Conservation (phyloP, 1,140 invertebrate genomes). For the Paramacrobiotus metropolitanus region DNA sequence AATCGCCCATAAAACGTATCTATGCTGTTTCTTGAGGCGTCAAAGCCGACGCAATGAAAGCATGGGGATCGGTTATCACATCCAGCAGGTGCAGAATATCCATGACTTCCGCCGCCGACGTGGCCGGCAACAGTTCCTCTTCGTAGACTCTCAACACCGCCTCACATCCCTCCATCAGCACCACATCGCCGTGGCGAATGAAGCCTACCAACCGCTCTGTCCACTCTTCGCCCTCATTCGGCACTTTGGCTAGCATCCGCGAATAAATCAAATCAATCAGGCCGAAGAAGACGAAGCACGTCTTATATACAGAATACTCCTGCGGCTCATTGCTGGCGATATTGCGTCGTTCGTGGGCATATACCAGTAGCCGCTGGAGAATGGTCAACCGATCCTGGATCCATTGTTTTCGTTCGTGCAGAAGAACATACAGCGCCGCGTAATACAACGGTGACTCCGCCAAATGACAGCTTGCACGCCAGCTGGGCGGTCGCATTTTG, state of each 20-base stretch:
- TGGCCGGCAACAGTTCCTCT: conserved; percentile 65
- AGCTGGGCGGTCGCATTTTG: conserved; percentile 1
- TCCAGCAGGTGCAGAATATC: conserved; percentile 34
- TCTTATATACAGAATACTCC: conserved; percentile 60
- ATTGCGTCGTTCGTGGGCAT: conserved; percentile 42
- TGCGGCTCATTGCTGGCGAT: conserved; percentile 20
- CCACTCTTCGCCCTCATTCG: conserved; percentile 52
- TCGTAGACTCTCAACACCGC: conserved; percentile 42
- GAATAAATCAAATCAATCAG: conserved; percentile 49
- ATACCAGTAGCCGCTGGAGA: conserved; percentile 46
- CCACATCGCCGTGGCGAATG: conserved; percentile 75
- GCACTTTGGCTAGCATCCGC: conserved; percentile 34
- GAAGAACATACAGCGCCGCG: conserved; percentile 45
- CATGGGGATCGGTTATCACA: not conserved
- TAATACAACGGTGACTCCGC: conserved; percentile 71
- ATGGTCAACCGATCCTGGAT: conserved; percentile 35
- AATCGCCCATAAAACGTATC: too few species aligned
- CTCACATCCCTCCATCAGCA: conserved; percentile 60
- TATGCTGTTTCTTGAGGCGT: too few species aligned
- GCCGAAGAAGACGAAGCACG: conserved; percentile 56
- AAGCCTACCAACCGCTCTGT: conserved; percentile 63
- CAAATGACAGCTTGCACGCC: conserved; percentile 13
- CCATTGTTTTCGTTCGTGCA: conserved; percentile 49
- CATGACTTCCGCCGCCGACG: conserved; percentile 66
- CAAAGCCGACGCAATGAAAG: not conserved